Evolutionary conservation across 2,888 invertebrate species (phyloP), one percentile per base, ranked within the genome.

Genomic region (Incurvaria masculella): DNA sequence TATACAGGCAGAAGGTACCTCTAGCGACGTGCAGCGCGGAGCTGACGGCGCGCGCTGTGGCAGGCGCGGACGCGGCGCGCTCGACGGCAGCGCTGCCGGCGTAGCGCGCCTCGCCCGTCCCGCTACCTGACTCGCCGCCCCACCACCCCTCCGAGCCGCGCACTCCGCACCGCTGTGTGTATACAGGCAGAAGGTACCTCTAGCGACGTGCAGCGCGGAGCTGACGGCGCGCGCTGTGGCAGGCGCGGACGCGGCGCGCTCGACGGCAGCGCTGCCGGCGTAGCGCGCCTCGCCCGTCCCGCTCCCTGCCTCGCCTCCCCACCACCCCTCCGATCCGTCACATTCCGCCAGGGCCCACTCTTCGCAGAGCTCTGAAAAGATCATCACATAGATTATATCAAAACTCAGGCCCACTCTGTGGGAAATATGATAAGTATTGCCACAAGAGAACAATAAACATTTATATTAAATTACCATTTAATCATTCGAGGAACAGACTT

Each of bases 151-250:
- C 72, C 27, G 81, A 83, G 1, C 83, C 81, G 42, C 79, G 55
- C 82, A 83, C 53, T 82, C 84, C 17, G 85, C 84, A n/a, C 17
- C 20, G 18, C 14, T 18, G 5, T 2, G 42, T 1, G 44, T 20
- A 8, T 21, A 55, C 61, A 57, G n/a, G n/a, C n/a, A n/a, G n/a
- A n/a, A n/a, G n/a, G n/a, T 57, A 79, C 78, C 65, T 68, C 85
- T 85, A 50, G 81, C 79, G 4, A 79, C 72, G 54, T 86, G 83
- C 52, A 93, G 82, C 55, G 93, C 88, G 38, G 86, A 86, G 64
- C 90, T 89, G 44, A 94, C 89, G 27, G 93, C 92, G 49, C 89
- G 85, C 2, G 90, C 88, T 48, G 90, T 92, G 21, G 88, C 86
- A 56, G 85, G 85, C 21, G 88, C 88, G 50, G 85, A 87, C 17